Evolutionary conservation across 2,797 vertebrate species (phyloP).

Genomic region (Acanthurus tractus): DNA sequence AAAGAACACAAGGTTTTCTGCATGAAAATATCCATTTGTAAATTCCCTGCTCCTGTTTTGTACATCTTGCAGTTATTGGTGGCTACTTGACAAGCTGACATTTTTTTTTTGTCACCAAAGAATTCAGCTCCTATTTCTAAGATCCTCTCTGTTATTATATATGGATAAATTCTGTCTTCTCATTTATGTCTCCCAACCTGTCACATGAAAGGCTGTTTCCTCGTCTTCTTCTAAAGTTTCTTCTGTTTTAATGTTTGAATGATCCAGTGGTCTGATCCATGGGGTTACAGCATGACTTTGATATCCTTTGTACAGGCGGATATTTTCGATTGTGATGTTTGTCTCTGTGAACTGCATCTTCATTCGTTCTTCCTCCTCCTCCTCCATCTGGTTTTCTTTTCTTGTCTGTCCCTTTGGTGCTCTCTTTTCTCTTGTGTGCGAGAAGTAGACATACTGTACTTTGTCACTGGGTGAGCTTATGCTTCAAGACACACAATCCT

Average conservation of each 20-base stretch:
- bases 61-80: slow-evolving; percentile 21
- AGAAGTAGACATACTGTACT: slow-evolving; percentile 75
- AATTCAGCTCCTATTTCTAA: slow-evolving; percentile 32
- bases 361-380: slow-evolving; percentile 30
- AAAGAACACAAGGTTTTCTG: background rate
- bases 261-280: slow-evolving; percentile 60
- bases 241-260: slow-evolving; percentile 49
- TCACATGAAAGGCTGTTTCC: slow-evolving; percentile 76
- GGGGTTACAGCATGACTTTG: slow-evolving; percentile 58
- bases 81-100: slow-evolving; percentile 55
- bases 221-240: slow-evolving; percentile 44
- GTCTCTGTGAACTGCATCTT: slow-evolving; percentile 6
- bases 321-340: slow-evolving; percentile 57
- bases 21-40: slow-evolving; percentile 25
- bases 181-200: slow-evolving; percentile 60
- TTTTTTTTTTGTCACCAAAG: slow-evolving; percentile 45
- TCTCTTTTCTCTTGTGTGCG: slow-evolving; percentile 36
- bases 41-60: slow-evolving; percentile 17
- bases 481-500: slow-evolving; percentile 85
- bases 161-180: slow-evolving; percentile 46
- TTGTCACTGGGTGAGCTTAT: slow-evolving; percentile 70
- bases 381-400: slow-evolving; percentile 19
- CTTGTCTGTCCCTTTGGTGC: slow-evolving; percentile 22
- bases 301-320: slow-evolving; percentile 62
- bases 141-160: slow-evolving; percentile 70